A percentile compares a stretch with the other conserved stretches of the same genome.
Evolutionary conservation across 2,113 vertebrate genomes (phyloP).

Genomic region (Pelodiscus sinensis): DNA sequence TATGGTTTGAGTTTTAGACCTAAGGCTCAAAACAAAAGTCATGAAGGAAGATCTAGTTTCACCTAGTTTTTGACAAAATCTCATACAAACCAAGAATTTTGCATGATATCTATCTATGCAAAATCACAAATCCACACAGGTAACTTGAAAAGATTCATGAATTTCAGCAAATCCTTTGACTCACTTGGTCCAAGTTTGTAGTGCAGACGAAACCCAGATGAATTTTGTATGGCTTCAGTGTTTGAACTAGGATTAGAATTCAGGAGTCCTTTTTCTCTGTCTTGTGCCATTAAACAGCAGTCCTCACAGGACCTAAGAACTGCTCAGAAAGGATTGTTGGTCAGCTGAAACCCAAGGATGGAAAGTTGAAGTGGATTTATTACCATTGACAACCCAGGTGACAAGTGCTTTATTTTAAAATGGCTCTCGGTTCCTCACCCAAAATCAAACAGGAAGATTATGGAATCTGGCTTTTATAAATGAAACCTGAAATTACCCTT

Average conservation of each 20-base stretch:
- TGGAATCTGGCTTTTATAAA: neutral
- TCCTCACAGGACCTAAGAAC: neutral
- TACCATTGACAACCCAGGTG: neutral
- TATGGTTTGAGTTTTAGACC: neutral
- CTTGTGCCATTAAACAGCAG: neutral
- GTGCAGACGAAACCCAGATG: neutral
- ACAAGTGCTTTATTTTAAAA: neutral
- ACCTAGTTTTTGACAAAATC: neutral
- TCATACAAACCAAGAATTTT: neutral
- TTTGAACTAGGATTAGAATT: neutral
- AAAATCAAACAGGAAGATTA: neutral
- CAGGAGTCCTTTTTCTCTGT: neutral
- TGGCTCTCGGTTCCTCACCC: neutral
- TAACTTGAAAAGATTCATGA: slow-evolving; percentile 31
- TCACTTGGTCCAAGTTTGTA: neutral
- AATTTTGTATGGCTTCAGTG: slow-evolving; percentile 8
- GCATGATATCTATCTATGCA: neutral
- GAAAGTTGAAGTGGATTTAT: neutral
- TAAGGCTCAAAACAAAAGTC: neutral
- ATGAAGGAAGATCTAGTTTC: neutral
- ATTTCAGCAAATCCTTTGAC: slow-evolving; percentile 1
- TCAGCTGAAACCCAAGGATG: neutral
- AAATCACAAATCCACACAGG: neutral
- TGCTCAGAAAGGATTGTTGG: neutral
- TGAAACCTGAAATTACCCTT: neutral